Base-by-base conservation (phyloP, 1,140 invertebrate species). In the Dolichoris vasculosae region DNA sequence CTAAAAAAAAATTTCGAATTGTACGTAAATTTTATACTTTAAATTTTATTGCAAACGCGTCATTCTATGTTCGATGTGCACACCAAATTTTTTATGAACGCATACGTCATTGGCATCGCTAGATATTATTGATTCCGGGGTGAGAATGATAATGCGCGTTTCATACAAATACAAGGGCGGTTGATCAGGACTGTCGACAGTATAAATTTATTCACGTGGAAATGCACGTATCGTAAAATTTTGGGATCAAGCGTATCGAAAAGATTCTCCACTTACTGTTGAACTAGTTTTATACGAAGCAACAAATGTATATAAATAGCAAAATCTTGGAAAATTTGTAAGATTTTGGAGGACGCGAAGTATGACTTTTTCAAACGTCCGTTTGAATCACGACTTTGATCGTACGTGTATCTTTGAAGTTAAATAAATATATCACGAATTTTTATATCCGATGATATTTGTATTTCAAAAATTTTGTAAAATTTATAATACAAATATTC, bases 111-210 rank as follows among this genome's bases (percentile, higher is more conserved):
- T 79, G 48, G 23, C 75, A 40, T 40, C 35, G 6, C 15, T 4
- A 63, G 32, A 20, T 63, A 77, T 51, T 79, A 79, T 63, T 51
- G 23, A 79, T 79, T 79, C 77, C 30, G 20, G 23, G n/a, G 30
- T 23, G 7, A 0, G 20, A 40, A 79, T 79, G 55, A 59, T 63
- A 79, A 79, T 79, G 48, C 55, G 35, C 23, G 30, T 79, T 79
- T 51, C 35, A 23, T 79, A 30, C 26, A 79, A 78, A 38, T 17
- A 32, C 30, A 48, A 59, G 17, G 17, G 2, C 40, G 32, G 8
- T 7, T 23, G 20, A 55, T 79, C 77, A 40, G 43, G n/a, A 9
- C 20, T 26, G 55, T 26, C 55, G 48, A 51, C 20, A 17, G 3
- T 51, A 17, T 17, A 23, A 48, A 35, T 26, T 46, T 32, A 46